Base-by-base conservation (phyloP, 2,797 vertebrate genomes). In the Poeciliopsis gracilis region DNA sequence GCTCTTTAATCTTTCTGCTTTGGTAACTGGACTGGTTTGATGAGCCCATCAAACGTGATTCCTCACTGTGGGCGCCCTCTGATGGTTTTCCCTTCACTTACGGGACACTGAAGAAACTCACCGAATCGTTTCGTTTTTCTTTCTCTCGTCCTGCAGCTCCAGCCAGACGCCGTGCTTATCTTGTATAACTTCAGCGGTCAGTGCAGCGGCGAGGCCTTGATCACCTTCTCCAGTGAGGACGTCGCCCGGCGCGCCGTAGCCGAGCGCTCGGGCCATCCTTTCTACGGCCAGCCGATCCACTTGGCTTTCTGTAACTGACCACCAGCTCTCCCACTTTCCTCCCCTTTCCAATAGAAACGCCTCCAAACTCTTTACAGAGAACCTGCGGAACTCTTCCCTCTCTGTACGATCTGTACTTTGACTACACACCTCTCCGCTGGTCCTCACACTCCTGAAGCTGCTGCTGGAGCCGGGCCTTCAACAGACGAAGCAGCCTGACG, bases 151-250 rank as follows among this genome's bases (percentile, higher is more conserved):
- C 45, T 88, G 79, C 94, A 98, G 97, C 96, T 98, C 84, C 96
- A 96, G n/a, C 91, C 96, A 84, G 97, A 98, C 51, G 95, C 95
- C 46, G 87, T 97, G 86, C 95, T 98, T 11, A 85, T 97, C 89
- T 93, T 98, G 93, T 97, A 97, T 90, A 97, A 97, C 94, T 96
- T 97, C 86, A 97, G 95, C 43, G 97, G 97, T 81, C 97, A 97
- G 93, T 96, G 96, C 93, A 97, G 96, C 23, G 97, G 97, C 4
- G 97, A 97, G 90, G 97, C 97, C 0, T 88, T 98, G 87, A 92
- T 98, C 90, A 97, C 96, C 83, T 97, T 97, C 81, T 95, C 96
- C 72, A 97, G 94, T 47, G 95, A 97, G 90, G 96, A 97, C 85
- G 82, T 91, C 4, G 96, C 96, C 80, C 93, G 93, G 86, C 96